Evolutionary conservation across 1,140 invertebrate species (phyloP).

Genomic region (Mya arenaria): DNA sequence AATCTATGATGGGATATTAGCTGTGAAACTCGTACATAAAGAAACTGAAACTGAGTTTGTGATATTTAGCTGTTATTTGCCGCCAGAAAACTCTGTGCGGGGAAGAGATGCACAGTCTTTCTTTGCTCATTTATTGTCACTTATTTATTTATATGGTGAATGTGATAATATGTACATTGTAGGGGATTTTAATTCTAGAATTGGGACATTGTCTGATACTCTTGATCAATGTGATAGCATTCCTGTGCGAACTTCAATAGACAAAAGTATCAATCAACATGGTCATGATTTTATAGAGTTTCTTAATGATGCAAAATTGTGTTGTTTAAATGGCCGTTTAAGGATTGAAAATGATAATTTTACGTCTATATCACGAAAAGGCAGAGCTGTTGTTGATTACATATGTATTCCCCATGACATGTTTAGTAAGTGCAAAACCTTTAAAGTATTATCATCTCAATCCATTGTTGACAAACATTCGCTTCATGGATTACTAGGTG

Average conservation of each 20-base stretch:
- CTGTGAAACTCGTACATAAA: slow-evolving; percentile 23
- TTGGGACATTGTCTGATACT: background rate
- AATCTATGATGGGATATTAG: slow-evolving; percentile 23
- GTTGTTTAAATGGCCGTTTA: slow-evolving; percentile 1
- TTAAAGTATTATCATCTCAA: slow-evolving; percentile 5
- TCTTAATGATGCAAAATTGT: slow-evolving; percentile 33
- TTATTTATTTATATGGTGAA: background rate
- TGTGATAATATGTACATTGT: slow-evolving; percentile 3
- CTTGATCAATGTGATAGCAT: background rate
- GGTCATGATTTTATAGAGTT: slow-evolving; percentile 47
- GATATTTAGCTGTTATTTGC: slow-evolving; percentile 12
- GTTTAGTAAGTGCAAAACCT: background rate
- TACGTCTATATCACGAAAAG: slow-evolving; percentile 4
- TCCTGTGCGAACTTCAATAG: background rate
- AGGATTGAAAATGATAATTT: background rate
- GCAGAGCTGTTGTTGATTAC: slow-evolving; percentile 34
- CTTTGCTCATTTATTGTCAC: slow-evolving; percentile 15
- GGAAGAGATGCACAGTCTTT: slow-evolving; percentile 27
- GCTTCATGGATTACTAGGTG: slow-evolving; percentile 12
- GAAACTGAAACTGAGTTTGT: background rate
- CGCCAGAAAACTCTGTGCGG: slow-evolving; percentile 32
- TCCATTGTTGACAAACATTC: background rate
- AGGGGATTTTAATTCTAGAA: slow-evolving; percentile 25
- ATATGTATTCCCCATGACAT: slow-evolving; percentile 17
- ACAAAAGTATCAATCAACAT: slow-evolving; percentile 30